Percentiles rank a stretch among this genome's conserved stretches.
Evolutionary conservation across 2,113 vertebrate species (phyloP).

Genomic region (Nothoprocta perdicaria): DNA sequence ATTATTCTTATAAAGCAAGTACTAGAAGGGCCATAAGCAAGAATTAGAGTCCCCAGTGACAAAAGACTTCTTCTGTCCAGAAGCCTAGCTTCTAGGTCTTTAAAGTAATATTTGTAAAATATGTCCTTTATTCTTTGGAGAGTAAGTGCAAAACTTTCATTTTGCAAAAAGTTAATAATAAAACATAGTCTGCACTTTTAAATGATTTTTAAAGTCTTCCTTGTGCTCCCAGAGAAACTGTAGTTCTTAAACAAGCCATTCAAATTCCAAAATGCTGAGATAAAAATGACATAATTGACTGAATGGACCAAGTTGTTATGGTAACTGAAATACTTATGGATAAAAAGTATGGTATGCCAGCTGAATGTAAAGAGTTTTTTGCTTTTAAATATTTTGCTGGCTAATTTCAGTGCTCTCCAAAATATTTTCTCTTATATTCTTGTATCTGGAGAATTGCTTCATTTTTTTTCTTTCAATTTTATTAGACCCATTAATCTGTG

Average conservation of each 20-base stretch:
- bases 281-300: constrained; percentile 75
- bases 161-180: not conserved
- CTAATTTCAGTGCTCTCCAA: constrained; percentile 48
- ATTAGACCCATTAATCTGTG: constrained; percentile 29
- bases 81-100: not conserved
- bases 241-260: constrained; percentile 64
- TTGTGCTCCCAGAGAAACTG: constrained; percentile 58
- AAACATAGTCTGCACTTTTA: not conserved
- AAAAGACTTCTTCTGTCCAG: not conserved
- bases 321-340: constrained; percentile 73
- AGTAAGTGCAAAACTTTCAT: not conserved
- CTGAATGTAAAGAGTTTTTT: constrained; percentile 34
- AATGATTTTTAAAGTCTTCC: constrained; percentile 53
- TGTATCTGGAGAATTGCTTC: constrained; percentile 37
- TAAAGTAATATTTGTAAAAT: constrained; percentile 20
- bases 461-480: constrained; percentile 32
- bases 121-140: not conserved
- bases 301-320: constrained; percentile 74
- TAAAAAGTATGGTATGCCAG: constrained; percentile 55
- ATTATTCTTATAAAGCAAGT: not conserved
- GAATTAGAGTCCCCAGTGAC: not conserved
- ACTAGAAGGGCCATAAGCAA: not conserved
- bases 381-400: constrained; percentile 53
- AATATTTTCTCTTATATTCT: constrained; percentile 40
- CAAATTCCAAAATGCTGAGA: constrained; percentile 78